phyloP scores from a whole-genome alignment of 2,888 invertebrate genomes.

The Mesoligia furuncula region DNA sequence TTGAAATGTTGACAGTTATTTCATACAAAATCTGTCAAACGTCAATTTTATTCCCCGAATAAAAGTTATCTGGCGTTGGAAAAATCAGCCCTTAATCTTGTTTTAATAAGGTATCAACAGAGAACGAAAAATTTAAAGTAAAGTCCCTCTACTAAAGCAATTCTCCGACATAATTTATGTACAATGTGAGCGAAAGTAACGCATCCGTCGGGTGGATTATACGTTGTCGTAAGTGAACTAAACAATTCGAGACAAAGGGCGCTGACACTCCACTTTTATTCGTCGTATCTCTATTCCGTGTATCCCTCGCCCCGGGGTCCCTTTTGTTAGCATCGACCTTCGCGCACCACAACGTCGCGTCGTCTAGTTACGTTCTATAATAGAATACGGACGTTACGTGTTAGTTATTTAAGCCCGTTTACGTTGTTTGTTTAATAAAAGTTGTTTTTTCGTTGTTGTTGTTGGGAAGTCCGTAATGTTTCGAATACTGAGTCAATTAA shows the following conservation, averaged over 20 bases:
- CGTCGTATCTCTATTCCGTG: slow-evolving; percentile 12
- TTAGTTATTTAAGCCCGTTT: slow-evolving; percentile 55
- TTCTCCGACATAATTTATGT: slow-evolving; percentile 31
- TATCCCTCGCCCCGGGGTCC: neutral
- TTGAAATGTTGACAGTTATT: too few relatives aligned
- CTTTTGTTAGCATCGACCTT: slow-evolving; percentile 24
- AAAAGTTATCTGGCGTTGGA: too few relatives aligned
- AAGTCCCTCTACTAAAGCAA: neutral
- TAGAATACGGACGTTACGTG: slow-evolving; percentile 21
- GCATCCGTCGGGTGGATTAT: slow-evolving; percentile 32
- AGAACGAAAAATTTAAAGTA: slow-evolving; percentile 2
- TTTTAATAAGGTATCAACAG: neutral
- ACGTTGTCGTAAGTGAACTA: slow-evolving; percentile 49
- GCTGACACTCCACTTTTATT: slow-evolving; percentile 46
- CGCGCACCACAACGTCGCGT: slow-evolving; percentile 18
- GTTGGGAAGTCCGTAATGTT: slow-evolving; percentile 34
- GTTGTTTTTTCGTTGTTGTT: slow-evolving; percentile 51
- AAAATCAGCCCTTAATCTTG: too few relatives aligned
- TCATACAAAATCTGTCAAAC: too few relatives aligned
- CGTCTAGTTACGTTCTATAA: slow-evolving; percentile 12
- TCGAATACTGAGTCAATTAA: slow-evolving; percentile 31
- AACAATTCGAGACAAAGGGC: slow-evolving; percentile 37
- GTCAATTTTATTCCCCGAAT: too few relatives aligned
- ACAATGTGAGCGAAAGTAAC: slow-evolving; percentile 28
- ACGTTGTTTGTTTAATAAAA: slow-evolving; percentile 52